These are phyloP conservation scores for Bradysia coprophila DNA, from an alignment of 1,140 invertebrate species.

Conservation along the genomic window DNA sequence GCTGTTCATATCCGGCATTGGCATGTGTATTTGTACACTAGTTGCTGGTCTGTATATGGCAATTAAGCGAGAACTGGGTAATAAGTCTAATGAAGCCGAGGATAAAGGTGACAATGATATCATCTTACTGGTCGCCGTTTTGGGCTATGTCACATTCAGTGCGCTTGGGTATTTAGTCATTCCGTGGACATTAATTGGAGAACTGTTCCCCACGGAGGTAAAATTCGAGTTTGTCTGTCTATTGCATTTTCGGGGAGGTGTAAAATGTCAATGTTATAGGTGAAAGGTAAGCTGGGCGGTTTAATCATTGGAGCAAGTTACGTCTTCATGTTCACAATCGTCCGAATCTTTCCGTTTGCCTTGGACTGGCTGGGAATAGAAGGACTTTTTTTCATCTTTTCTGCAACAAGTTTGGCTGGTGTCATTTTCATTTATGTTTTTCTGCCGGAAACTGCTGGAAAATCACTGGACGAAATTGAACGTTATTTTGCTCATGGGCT, in stretches of 20 bases:
- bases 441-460: slow-evolving; percentile 56
- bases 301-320: slow-evolving; percentile 38
- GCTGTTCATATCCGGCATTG: slow-evolving; percentile 29
- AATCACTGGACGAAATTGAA: slow-evolving; percentile 36
- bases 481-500: too few relatives aligned
- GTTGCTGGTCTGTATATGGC: slow-evolving; percentile 28
- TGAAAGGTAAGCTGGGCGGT: slow-evolving; percentile 27
- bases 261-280: neutral
- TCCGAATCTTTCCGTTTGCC: slow-evolving; percentile 38
- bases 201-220: slow-evolving; percentile 15
- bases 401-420: slow-evolving; percentile 32
- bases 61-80: too few relatives aligned
- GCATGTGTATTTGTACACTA: slow-evolving; percentile 33
- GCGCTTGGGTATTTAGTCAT: slow-evolving; percentile 34
- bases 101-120: slow-evolving; percentile 8
- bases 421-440: slow-evolving; percentile 36
- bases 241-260: too few relatives aligned
- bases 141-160: slow-evolving; percentile 31
- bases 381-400: slow-evolving; percentile 40
- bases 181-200: slow-evolving; percentile 41
- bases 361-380: slow-evolving; percentile 28
- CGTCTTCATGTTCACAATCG: slow-evolving; percentile 39
- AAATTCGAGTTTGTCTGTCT: neutral
- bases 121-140: slow-evolving; percentile 26
- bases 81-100: slow-evolving; percentile 5